Evolutionary conservation across 1,140 invertebrate species (phyloP).

Genomic region (Cotesia vestalis): DNA sequence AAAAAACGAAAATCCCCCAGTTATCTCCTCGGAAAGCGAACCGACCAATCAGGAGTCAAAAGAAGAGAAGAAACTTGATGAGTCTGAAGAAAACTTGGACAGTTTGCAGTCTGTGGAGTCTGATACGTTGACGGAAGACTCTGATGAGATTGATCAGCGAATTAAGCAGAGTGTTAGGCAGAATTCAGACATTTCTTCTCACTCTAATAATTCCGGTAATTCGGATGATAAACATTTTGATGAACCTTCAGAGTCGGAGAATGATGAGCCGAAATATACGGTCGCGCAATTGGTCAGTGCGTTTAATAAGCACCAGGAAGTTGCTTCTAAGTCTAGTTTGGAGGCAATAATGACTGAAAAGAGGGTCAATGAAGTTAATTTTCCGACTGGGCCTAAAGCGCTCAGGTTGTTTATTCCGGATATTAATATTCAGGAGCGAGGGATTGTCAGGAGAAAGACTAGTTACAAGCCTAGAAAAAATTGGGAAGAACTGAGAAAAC

Average conservation of each 20-base stretch:
- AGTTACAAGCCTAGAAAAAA: conserved; percentile 63
- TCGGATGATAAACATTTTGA: conserved; percentile 53
- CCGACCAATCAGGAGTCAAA: neutral
- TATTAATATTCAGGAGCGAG: conserved; percentile 66
- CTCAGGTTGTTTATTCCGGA: conserved; percentile 66
- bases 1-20: neutral
- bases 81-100: conserved; percentile 59
- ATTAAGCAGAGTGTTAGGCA: conserved; percentile 47
- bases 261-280: conserved; percentile 66
- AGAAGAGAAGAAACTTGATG: conserved; percentile 8
- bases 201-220: conserved; percentile 56
- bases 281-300: conserved; percentile 68
- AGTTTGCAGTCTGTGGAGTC: conserved; percentile 62
- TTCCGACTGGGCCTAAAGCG: conserved; percentile 67
- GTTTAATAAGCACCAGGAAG: conserved; percentile 68
- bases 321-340: conserved; percentile 64
- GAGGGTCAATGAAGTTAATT: conserved; percentile 60
- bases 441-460: conserved; percentile 62
- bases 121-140: conserved; percentile 62
- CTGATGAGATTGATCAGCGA: conserved; percentile 50
- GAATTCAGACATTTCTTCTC: conserved; percentile 57
- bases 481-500: conserved; percentile 62
- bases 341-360: conserved; percentile 65
- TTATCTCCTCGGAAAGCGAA: neutral
- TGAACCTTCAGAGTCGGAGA: conserved; percentile 59